Percentiles rank a stretch among this genome's conserved stretches.
These are phyloP conservation scores for Nixonia krombeini DNA, from an alignment of 1,140 invertebrate species.

Conservation along the genomic window DNA sequence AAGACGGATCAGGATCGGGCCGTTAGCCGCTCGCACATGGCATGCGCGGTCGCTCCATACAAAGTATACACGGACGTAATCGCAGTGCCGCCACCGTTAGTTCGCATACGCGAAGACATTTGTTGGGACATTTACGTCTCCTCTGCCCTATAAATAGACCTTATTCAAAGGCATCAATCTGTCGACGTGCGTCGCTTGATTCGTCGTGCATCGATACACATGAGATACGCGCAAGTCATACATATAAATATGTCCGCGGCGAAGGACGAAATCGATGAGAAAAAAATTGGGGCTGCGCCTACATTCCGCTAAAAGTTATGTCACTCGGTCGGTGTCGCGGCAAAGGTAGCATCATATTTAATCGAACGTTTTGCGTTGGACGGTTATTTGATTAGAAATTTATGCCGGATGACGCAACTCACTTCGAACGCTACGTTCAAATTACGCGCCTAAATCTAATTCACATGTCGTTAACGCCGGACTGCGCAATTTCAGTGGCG, in stretches of 20 bases:
- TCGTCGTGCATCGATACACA: slow-evolving; percentile 38
- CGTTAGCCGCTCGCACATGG: slow-evolving; percentile 13
- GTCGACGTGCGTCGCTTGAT: slow-evolving; percentile 21
- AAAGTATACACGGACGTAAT: slow-evolving; percentile 27
- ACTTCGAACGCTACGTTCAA: no score
- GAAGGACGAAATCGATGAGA: slow-evolving; percentile 9
- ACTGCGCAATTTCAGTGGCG: no score
- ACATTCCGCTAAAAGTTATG: no score
- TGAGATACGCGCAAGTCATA: slow-evolving; percentile 20
- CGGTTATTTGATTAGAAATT: no score
- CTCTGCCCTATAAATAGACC: slow-evolving; percentile 33
- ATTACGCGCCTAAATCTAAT: no score
- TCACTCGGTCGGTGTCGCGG: no score
- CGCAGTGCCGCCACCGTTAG: slow-evolving; percentile 33
- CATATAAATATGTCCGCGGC: slow-evolving; percentile 19
- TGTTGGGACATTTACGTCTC: slow-evolving; percentile 3
- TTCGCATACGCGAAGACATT: slow-evolving; percentile 23
- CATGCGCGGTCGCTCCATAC: background rate
- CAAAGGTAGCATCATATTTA: no score
- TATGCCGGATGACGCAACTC: no score
- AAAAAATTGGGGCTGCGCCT: background rate
- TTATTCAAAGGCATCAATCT: slow-evolving; percentile 36
- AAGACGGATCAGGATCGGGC: slow-evolving; percentile 23
- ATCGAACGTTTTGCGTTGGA: no score
- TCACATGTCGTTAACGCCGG: no score